Evolutionary conservation across 2,888 invertebrate species (phyloP), one percentile per base, ranked within the genome.

Genomic region (Melangyna quadrimaculata): DNA sequence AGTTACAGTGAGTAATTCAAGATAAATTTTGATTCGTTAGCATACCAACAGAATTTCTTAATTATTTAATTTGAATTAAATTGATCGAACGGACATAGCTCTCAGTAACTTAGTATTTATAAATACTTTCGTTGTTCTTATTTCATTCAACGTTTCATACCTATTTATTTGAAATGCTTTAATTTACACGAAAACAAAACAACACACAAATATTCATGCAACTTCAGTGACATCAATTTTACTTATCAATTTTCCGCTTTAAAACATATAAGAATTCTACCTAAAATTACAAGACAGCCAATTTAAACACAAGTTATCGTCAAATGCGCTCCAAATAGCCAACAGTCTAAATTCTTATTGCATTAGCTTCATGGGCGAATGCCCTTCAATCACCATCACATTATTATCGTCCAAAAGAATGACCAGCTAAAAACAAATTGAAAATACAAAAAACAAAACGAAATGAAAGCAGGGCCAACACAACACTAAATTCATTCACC

Each of bases 401-500:
- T 73, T 61, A 82, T 72, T 63, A 53, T 45, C 32, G 10, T 22
- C 67, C 48, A 73, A 61, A 45, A 65, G 43, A 70, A 63, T 63
- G 61, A 70, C 55, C 48, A 59, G 71, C 9, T 43, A 29, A 45
- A 12, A 22, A 32, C 9, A 45, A 43, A 48, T 37, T n/a, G 8
- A 35, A 40, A 61, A 63, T 27, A 27, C 2, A 65, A 65, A 19
- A 59, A 35, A 59, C 10, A 14, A 69, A 53, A 8, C n/a, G 1
- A 37, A 37, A 14, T 1, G 45, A 75, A 65, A 81, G 51, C 57
- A 82, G 72, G 72, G 51, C 72, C 63, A 73, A 78, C 69, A 82
- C 78, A 73, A 70, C 57, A 74, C 67, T 19, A 29, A 70, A 65
- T 65, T 70, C 74, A 79, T 82, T 82, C 72, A 82, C 78, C 63